Conservation (phyloP, 2,797 vertebrate species). For the Chelon auratus region DNA sequence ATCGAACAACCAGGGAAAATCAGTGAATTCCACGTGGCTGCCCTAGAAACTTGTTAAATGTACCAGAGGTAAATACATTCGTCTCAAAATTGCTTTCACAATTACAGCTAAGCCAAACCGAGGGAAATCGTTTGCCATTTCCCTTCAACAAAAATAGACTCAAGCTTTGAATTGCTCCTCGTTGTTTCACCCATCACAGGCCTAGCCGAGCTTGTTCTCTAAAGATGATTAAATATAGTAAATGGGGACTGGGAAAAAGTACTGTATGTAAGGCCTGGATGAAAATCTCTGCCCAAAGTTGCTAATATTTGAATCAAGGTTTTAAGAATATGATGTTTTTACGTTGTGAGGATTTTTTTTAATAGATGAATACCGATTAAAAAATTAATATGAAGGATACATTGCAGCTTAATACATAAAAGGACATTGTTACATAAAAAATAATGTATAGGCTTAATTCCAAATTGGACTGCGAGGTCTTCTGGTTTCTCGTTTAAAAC, state of each 20-base stretch:
- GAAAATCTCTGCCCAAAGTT: conserved; percentile 47
- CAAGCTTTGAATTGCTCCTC: conserved; percentile 71
- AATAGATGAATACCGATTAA: neutral
- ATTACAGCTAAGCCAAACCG: conserved; percentile 81
- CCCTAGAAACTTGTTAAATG: conserved; percentile 79
- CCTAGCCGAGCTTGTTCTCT: conserved; percentile 67
- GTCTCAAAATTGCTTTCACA: conserved; percentile 82
- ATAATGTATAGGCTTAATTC: neutral
- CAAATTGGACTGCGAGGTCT: conserved; percentile 18
- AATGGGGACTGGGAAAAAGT: conserved; percentile 58
- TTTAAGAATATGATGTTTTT: conserved; percentile 17
- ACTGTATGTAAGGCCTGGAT: conserved; percentile 27
- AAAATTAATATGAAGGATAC: neutral
- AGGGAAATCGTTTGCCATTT: conserved; percentile 79
- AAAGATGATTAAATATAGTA: conserved; percentile 79
- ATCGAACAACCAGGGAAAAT: conserved; percentile 56
- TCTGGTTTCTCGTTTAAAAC: conserved; percentile 34
- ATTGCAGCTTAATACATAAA: neutral
- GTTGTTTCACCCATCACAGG: conserved; percentile 68
- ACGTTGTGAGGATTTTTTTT: conserved; percentile 10
- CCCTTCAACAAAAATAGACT: conserved; percentile 78
- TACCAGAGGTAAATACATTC: conserved; percentile 78
- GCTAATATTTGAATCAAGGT: conserved; percentile 25
- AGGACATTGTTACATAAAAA: conserved; percentile 14
- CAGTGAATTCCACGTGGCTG: conserved; percentile 69